Base-by-base conservation (phyloP, 2,113 vertebrate species). In the Solenodon paradoxus region DNA sequence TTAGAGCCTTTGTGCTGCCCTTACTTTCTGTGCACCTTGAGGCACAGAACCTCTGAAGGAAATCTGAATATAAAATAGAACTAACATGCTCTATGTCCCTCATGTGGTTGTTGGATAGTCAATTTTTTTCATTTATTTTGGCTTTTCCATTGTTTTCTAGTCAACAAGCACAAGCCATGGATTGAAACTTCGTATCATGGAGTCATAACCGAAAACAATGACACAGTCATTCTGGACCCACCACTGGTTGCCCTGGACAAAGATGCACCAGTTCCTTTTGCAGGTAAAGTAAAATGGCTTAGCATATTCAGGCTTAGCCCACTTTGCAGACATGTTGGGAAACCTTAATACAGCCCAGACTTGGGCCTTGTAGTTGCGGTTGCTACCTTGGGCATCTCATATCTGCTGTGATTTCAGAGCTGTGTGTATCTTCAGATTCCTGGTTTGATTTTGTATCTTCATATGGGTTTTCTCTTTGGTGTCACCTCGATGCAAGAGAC, bases 151-250 rank as follows among this genome's bases (percentile, higher is more conserved):
- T 96, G 26, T 94, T 97, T 96, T 97, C 55, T 93, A 99, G 99
- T 99, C 93, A 99, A 99, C 97, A 99, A 99, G 96, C 99, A 99
- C 98, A 99, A 99, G 93, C 99, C 99, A 3, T 99, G 99, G 99
- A 99, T 99, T 69, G 99, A 99, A 98, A 99, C 99, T 0, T 99
- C 99, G 0, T 99, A 99, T 96, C 99, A 99, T 2, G 99, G 99
- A 83, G 98, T 99, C 96, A 99, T 99, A 97, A 99, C 99, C 7
- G 99, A 99, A 97, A 99, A 99, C 98, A 99, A 99, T 0, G 99
- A 99, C 84, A 98, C 99, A 2, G 99, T 99, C 77, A 99, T 99
- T 97, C 97, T 99, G 96, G 99, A 99, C 96, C 99, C 99, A 90
- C 99, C 99, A 0, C 98, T 99, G 75, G 99, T 99, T 88, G 99